phyloP scores from a whole-genome alignment of 2,888 invertebrate species.

The Aphidoletes aphidimyza region DNA sequence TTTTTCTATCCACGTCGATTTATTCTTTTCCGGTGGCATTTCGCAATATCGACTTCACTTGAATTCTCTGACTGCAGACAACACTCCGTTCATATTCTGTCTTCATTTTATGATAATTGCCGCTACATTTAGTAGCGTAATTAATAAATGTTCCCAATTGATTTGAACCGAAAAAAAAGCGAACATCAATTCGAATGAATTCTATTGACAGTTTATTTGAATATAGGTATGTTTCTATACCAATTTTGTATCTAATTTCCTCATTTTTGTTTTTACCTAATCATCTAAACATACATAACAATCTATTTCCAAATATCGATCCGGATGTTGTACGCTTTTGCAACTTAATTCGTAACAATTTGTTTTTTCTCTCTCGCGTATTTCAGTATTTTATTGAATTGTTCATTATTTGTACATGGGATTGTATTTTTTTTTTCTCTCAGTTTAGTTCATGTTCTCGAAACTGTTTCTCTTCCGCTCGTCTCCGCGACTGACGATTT shows the following conservation, averaged over 20 bases:
- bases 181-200: background rate
- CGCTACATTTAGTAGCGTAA: background rate
- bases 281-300: slow-evolving; percentile 2
- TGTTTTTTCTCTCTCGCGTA: background rate
- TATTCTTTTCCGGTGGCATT: background rate
- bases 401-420: background rate
- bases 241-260: background rate
- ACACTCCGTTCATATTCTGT: too few species aligned
- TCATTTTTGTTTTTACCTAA: background rate
- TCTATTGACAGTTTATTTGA: slow-evolving; percentile 20
- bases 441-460: too few species aligned
- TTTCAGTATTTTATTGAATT: background rate
- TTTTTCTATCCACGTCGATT: background rate
- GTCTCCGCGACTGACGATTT: too few species aligned
- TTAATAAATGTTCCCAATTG: slow-evolving; percentile 22
- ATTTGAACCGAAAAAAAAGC: background rate
- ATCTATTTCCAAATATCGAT: background rate
- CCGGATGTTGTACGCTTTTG: slow-evolving; percentile 18
- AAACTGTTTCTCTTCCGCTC: too few species aligned
- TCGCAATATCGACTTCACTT: background rate
- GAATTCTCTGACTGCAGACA: too few species aligned
- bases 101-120: background rate
- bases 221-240: background rate
- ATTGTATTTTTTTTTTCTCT: background rate
- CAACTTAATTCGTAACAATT: background rate